phyloP scores from a whole-genome alignment of 1,140 invertebrate species.

The Drosophila ambigua region DNA sequence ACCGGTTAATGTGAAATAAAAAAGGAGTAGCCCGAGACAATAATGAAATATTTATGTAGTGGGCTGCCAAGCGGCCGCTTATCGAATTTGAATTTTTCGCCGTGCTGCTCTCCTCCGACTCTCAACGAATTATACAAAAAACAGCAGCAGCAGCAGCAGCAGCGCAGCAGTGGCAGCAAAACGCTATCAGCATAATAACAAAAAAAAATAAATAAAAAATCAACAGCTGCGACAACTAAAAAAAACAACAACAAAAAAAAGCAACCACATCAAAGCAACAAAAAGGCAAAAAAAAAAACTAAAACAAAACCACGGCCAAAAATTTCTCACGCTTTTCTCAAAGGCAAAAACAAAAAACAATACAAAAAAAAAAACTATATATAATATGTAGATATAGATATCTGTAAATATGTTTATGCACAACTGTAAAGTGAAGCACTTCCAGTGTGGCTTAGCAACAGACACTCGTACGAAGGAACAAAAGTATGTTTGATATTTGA shows the following conservation, averaged over 20 bases:
- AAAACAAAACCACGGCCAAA: conserved; percentile 75
- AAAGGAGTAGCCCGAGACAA: conserved; percentile 29
- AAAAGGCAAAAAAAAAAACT: conserved; percentile 42
- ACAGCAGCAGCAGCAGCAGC: conserved; percentile 24
- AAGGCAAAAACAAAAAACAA: conserved; percentile 34
- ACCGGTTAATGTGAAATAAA: not conserved
- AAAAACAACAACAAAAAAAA: conserved; percentile 39
- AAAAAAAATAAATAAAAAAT: conserved; percentile 69
- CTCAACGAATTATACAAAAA: conserved; percentile 27
- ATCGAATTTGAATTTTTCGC: conserved; percentile 75
- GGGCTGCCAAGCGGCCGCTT: conserved; percentile 56
- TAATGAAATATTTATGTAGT: conserved; percentile 36
- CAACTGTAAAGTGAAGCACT: conserved; percentile 1
- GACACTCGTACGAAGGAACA: too few species aligned
- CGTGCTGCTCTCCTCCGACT: not conserved
- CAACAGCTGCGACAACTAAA: conserved; percentile 47
- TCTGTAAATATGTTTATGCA: conserved; percentile 26
- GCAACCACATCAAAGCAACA: conserved; percentile 58
- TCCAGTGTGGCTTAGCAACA: too few species aligned
- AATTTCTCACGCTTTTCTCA: conserved; percentile 79
- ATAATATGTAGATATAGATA: conserved; percentile 33
- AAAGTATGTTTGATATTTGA: too few species aligned
- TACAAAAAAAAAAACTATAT: conserved; percentile 8
- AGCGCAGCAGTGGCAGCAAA: conserved; percentile 51
- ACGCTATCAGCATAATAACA: conserved; percentile 78